Evolutionary conservation across 1,140 invertebrate genomes (phyloP), one percentile per base, ranked within the genome.

Genomic region (Oryctes rhinoceros): DNA sequence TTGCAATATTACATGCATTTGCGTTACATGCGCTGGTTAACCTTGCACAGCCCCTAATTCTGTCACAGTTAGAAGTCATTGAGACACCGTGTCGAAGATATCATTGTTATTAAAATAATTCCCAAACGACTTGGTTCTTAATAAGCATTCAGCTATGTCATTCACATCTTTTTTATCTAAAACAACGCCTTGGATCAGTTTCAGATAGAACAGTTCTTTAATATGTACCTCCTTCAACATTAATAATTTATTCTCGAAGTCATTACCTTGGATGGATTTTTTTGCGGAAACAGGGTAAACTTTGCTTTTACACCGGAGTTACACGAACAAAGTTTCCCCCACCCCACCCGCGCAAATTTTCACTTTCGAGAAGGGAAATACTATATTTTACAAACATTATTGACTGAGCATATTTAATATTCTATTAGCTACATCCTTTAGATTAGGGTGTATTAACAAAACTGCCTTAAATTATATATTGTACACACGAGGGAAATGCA

Each of bases 391-490:
- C 53, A 3, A 59, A 59, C 53, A 59, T 59, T 59, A 59, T 59
- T 59, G 53, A 59, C 53, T 59, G 53, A 59, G 53, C 15, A 59
- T 59, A 59, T 59, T 59, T 59, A 53, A 53, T 53, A 59, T 59
- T 59, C 53, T 59, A 59, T 59, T 59, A 59, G 53, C 53, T 59
- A n/a, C 53, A 59, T 59, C 53, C 53, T 59, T 18, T 59, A 59
- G 53, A 59, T 59, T 59, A 59, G 53, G 18, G n/a, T 53, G 53
- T 59, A 59, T 59, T 59, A 59, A 59, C 53, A 59, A 59, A 59
- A 59, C 53, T 59, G 53, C 53, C 53, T 59, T 59, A 59, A 59
- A 59, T 59, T 59, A 59, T 59, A 59, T 59, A 59, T 59, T 59
- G 53, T 59, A 59, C 53, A 15, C 53, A 59, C 53, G 53, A 59